phyloP scores from a whole-genome alignment of 2,797 vertebrate genomes.

The Pseudomugil gertrudae region DNA sequence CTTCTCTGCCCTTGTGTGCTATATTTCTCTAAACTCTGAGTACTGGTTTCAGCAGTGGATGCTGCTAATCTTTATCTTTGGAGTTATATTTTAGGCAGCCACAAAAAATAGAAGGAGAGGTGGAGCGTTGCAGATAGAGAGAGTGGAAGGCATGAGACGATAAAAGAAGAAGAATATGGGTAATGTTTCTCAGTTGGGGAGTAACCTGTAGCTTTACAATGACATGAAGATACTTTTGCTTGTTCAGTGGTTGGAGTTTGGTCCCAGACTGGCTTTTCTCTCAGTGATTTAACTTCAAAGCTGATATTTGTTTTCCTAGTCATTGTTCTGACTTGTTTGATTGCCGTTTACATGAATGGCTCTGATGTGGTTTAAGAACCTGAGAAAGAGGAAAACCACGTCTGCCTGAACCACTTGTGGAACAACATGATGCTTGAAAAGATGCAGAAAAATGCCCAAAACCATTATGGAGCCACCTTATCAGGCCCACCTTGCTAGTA shows the following conservation, averaged over 20 bases:
- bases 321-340: constrained; percentile 29
- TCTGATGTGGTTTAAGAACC: constrained; percentile 19
- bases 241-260: neutral
- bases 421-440: neutral
- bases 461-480: too few relatives aligned
- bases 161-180: constrained; percentile 30
- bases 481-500: too few relatives aligned
- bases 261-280: constrained; percentile 42
- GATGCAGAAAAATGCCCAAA: neutral
- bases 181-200: constrained; percentile 24
- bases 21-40: neutral
- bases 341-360: constrained; percentile 1
- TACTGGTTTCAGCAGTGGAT: neutral
- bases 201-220: constrained; percentile 22
- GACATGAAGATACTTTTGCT: constrained; percentile 8
- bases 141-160: constrained; percentile 16
- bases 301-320: constrained; percentile 34
- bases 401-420: neutral
- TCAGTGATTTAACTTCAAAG: constrained; percentile 19
- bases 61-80: neutral
- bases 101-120: neutral
- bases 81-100: neutral
- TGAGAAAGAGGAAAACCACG: constrained; percentile 19
- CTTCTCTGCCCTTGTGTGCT: neutral
- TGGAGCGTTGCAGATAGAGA: neutral